Conservation (phyloP, 37 sponge, comb jelly and placozoan species). For the Geodia barretti region DNA sequence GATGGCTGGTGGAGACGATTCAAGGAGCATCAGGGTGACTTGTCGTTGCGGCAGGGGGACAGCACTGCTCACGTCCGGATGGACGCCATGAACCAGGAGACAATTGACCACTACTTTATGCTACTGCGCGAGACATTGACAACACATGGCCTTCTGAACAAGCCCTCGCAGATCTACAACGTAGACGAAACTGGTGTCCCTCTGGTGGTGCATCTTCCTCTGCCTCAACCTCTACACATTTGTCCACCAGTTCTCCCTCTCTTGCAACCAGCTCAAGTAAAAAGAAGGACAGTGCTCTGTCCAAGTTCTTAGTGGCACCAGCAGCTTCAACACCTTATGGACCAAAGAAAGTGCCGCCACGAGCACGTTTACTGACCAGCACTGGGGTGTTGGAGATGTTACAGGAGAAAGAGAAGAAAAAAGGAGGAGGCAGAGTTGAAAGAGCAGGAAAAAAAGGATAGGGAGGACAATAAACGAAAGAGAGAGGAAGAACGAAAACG, state of each 20-base stretch:
- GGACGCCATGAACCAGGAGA: conserved; percentile 23
- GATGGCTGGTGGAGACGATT: conserved; percentile 47
- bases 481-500: no score
- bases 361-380: not conserved
- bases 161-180: not conserved
- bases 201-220: no score
- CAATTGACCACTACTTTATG: conserved; percentile 13
- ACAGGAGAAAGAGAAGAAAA: not conserved
- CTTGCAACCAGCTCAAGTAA: not conserved
- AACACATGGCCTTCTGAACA: not conserved
- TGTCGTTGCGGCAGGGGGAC: conserved; percentile 37
- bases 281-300: no score
- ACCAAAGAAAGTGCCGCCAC: not conserved
- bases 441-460: no score
- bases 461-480: no score
- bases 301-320: not conserved
- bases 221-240: no score
- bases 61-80: conserved; percentile 17
- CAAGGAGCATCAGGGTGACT: conserved; percentile 30
- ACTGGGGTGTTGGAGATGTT: not conserved
- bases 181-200: not conserved
- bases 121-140: conserved; percentile 21
- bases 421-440: not conserved
- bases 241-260: not conserved
- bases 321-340: not conserved